Conservation (phyloP, 2,797 vertebrate genomes). For the Percopsis omiscomaycus region DNA sequence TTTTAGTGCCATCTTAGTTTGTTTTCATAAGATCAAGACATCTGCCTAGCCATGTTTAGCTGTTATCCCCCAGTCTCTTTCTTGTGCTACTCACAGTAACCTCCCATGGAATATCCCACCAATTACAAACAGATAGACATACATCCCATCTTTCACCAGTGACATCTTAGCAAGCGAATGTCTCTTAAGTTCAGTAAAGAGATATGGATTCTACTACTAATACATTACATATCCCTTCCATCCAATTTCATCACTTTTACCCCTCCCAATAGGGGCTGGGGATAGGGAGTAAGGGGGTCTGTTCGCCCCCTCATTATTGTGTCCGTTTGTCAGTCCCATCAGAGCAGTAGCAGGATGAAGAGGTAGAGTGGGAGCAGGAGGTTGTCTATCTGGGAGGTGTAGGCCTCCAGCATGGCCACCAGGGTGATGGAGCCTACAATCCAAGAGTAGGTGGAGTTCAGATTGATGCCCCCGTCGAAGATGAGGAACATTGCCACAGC, state of each 20-base stretch:
- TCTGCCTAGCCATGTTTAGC: background rate
- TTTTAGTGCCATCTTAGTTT: constrained; percentile 11
- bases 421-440: constrained; percentile 89
- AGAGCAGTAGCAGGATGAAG: constrained; percentile 91
- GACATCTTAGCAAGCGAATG: too few species aligned
- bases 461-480: constrained; percentile 87
- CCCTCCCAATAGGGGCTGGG: background rate
- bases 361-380: constrained; percentile 95
- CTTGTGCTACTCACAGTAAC: constrained; percentile 27
- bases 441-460: constrained; percentile 93
- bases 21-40: constrained; percentile 7
- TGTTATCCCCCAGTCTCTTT: background rate
- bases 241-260: background rate
- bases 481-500: constrained; percentile 93
- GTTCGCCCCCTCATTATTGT: background rate
- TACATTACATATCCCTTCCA: background rate
- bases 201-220: background rate
- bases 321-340: constrained; percentile 42
- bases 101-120: background rate
- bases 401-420: constrained; percentile 93
- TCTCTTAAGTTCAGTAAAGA: too few species aligned
- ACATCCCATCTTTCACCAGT: too few species aligned
- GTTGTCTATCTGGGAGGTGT: constrained; percentile 96
- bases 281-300: background rate
- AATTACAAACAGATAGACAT: too few species aligned